Evolutionary conservation across 92 coral and sea anemone genomes (phyloP).

Genomic region (Epizoanthus illoricatus): DNA sequence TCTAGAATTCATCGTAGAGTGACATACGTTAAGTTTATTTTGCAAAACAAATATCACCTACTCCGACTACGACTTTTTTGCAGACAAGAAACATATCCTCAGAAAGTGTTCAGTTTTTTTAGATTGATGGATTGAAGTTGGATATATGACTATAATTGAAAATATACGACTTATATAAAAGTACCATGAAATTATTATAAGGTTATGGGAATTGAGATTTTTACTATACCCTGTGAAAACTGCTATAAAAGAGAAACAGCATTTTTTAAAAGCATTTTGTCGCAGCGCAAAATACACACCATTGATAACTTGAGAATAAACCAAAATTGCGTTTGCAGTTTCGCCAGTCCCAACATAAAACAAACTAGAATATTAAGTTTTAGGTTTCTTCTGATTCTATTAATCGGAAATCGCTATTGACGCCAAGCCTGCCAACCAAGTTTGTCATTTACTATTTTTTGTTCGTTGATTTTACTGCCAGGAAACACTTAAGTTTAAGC

Average conservation of each 20-base stretch:
- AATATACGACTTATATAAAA: too few species aligned
- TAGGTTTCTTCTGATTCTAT: background rate
- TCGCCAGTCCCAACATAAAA: background rate
- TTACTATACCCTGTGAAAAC: too few species aligned
- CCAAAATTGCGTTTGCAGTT: background rate
- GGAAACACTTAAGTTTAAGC: background rate
- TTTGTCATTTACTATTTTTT: background rate
- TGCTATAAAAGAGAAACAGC: background rate
- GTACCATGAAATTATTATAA: too few species aligned
- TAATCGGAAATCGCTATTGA: background rate
- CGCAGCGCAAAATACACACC: background rate
- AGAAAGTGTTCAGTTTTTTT: too few species aligned
- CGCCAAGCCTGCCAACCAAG: background rate
- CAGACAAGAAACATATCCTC: too few species aligned
- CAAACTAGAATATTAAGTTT: background rate
- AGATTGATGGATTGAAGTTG: too few species aligned
- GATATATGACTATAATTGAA: too few species aligned
- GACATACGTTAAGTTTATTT: too few species aligned
- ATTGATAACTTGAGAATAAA: background rate
- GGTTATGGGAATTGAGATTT: too few species aligned
- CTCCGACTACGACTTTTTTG: too few species aligned
- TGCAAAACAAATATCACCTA: too few species aligned
- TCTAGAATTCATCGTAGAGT: too few species aligned
- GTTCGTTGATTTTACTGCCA: slow-evolving; percentile 20
- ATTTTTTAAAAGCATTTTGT: background rate